Evolutionary conservation across 2,888 invertebrate genomes (phyloP).

Genomic region (Acleris laterana): DNA sequence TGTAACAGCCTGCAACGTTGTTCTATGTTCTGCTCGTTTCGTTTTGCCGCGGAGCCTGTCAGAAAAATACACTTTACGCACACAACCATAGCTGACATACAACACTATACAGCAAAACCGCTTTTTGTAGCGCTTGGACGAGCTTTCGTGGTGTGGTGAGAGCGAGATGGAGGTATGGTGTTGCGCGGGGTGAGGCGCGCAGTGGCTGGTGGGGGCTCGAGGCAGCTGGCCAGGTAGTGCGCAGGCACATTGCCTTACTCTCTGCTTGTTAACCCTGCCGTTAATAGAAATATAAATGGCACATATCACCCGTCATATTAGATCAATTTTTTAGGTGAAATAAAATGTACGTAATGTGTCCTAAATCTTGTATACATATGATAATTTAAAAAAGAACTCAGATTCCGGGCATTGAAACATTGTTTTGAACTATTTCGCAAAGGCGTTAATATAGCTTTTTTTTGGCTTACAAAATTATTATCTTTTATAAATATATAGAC

Average conservation of each 20-base stretch:
- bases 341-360: too few species aligned
- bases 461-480: too few species aligned
- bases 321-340: too few species aligned
- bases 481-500: too few species aligned
- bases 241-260: constrained; percentile 68
- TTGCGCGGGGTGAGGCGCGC: constrained; percentile 67
- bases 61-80: constrained; percentile 77
- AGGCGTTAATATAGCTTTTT: too few species aligned
- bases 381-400: too few species aligned
- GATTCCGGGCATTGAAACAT: too few species aligned
- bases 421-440: too few species aligned
- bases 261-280: constrained; percentile 78
- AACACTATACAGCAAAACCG: constrained; percentile 74
- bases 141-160: constrained; percentile 70
- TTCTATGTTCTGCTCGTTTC: constrained; percentile 63
- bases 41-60: constrained; percentile 68
- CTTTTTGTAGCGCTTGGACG: constrained; percentile 77
- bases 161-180: constrained; percentile 70
- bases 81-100: constrained; percentile 59
- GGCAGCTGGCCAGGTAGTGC: constrained; percentile 83
- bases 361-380: too few species aligned
- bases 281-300: constrained; percentile 73
- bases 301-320: constrained; percentile 36
- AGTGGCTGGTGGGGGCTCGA: constrained; percentile 71
- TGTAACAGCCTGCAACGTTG: constrained; percentile 63